Evolutionary conservation across 2,113 vertebrate genomes (phyloP).

Genomic region (Pteropus alecto): DNA sequence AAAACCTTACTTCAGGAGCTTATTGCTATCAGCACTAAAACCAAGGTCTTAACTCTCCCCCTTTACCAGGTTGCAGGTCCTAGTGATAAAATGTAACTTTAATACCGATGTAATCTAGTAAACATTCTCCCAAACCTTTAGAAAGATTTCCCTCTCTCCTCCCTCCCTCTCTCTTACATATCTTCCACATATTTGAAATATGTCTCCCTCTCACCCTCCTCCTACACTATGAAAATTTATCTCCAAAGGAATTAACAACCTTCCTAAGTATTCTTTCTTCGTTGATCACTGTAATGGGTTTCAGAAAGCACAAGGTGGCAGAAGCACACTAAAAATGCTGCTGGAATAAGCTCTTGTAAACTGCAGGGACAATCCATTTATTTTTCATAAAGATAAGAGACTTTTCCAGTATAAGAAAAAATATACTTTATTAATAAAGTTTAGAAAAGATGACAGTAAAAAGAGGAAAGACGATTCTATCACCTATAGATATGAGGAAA

Average conservation of each 20-base stretch:
- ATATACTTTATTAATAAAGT: not conserved
- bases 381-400: not conserved
- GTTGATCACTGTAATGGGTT: conserved; percentile 47
- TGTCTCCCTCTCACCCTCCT: not conserved
- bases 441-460: not conserved
- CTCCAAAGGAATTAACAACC: not conserved
- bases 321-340: conserved; percentile 51
- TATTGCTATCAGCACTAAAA: conserved; percentile 33
- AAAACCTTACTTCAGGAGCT: conserved; percentile 56
- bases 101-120: not conserved
- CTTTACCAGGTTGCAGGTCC: not conserved
- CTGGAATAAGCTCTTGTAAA: not conserved
- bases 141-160: not conserved
- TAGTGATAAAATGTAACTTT: not conserved
- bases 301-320: conserved; percentile 82
- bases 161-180: not conserved
- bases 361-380: not conserved
- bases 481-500: not conserved
- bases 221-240: not conserved
- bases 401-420: not conserved
- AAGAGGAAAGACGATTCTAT: not conserved
- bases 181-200: not conserved
- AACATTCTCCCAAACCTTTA: not conserved
- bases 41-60: not conserved
- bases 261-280: not conserved